These are phyloP conservation scores for Liolophura sinensis DNA, from an alignment of 1,140 invertebrate species.

Conservation along the genomic window DNA sequence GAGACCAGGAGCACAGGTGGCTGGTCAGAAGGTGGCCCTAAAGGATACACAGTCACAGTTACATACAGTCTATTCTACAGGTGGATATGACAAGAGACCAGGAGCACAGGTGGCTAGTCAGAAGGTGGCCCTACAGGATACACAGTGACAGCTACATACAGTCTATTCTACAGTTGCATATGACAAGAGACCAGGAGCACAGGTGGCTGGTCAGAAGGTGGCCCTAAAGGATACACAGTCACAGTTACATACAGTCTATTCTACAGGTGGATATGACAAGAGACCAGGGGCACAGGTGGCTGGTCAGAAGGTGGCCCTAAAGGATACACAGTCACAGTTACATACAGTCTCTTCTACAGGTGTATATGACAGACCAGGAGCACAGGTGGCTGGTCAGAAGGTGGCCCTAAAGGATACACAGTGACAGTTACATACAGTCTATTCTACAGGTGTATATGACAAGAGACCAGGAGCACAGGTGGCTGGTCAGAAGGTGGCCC, in stretches of 20 bases:
- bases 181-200: neutral
- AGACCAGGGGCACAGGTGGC: neutral
- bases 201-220: neutral
- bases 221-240: neutral
- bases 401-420: neutral
- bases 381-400: neutral
- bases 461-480: neutral
- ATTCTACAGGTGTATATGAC: neutral
- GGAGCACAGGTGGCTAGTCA: neutral
- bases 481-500: neutral
- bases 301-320: neutral
- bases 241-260: neutral
- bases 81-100: neutral
- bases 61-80: neutral
- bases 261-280: neutral
- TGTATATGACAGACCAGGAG: neutral
- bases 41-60: no score
- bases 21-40: neutral
- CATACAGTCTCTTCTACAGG: neutral
- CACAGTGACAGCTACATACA: no score
- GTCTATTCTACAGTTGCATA: neutral
- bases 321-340: no score
- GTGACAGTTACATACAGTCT: neutral
- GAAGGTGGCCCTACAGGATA: neutral
- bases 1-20: neutral